Evolutionary conservation across 2,888 invertebrate genomes (phyloP), one percentile per base, ranked within the genome.

Genomic region (Stramonita haemastoma): DNA sequence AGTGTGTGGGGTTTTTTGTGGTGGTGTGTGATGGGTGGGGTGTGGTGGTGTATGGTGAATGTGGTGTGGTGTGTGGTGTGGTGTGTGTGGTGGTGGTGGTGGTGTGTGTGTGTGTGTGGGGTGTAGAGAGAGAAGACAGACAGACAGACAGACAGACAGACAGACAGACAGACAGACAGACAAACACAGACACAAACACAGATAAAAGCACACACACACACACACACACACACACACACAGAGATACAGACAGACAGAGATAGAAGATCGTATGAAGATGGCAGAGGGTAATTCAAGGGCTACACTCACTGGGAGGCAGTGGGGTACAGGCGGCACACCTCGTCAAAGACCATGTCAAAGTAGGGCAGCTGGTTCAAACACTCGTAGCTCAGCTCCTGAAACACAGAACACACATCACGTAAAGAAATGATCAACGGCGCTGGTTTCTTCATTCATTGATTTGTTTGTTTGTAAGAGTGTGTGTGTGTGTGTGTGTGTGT

Each of bases 261-360:
- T 1, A 60, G 13, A n/a, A n/a, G n/a, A n/a, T n/a, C 2, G 60
- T 15, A 1, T 15, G 13, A 15, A 60, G 60, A 60, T 1, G 1
- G 60, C 19, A 22, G 60, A 60, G 60, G 1, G 6, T 19, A 1
- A 60, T 1, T 8, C 46, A 60, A 17, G 46, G 11, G 57, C 66
- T 77, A 32, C 88, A 93, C 94, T 94, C 93, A 95, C 95, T 94
- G 90, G 0, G 93, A 93, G 13, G 95, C 95, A 29, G 95, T 95
- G 0, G 96, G 96, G 91, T 95, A 96, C 84, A 96, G 90, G 79
- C 96, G 90, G 87, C 96, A 94, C 5, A 96, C 95, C 92, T 96
- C 96, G 88, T 95, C 95, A 84, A 96, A 93, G 5, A 96, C 96
- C 94, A 95, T 95, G 90, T 96, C 96, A 89, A 96, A 93, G 91